These are phyloP conservation scores for Stenichneumon culpator DNA, from an alignment of 2,888 invertebrate species.

Conservation along the genomic window DNA sequence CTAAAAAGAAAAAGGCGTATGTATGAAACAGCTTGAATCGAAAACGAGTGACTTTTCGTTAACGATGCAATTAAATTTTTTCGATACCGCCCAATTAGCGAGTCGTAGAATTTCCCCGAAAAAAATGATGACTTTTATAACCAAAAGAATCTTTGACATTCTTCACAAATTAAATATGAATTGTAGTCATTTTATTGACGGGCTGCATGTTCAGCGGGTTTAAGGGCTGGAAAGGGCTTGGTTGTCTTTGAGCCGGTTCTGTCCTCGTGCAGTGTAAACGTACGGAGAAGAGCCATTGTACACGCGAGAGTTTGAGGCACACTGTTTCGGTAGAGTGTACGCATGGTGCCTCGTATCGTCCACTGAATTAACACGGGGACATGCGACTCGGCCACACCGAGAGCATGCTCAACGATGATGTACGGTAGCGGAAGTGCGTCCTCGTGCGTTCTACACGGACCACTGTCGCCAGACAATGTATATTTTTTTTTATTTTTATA, in stretches of 20 bases:
- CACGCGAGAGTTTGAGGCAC: neutral
- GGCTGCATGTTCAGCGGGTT: neutral
- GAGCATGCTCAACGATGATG: constrained; percentile 23
- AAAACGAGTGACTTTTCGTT: neutral
- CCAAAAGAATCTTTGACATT: neutral
- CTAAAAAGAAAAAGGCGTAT: neutral
- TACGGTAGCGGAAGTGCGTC: neutral
- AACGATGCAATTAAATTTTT: neutral
- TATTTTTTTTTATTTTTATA: neutral
- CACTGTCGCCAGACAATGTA: neutral
- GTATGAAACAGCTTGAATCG: neutral
- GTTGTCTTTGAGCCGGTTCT: neutral
- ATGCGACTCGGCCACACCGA: neutral
- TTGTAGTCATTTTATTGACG: neutral
- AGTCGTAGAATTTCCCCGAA: too few species aligned
- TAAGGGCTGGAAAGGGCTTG: neutral
- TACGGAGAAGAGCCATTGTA: neutral
- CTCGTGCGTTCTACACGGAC: neutral
- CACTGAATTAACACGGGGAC: neutral
- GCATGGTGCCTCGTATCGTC: neutral
- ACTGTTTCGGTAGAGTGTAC: neutral
- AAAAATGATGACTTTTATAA: too few species aligned
- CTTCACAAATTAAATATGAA: neutral
- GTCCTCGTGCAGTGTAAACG: neutral
- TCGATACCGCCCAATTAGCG: too few species aligned